Percentiles rank a stretch among this genome's conserved stretches.
These are phyloP conservation scores for Pseudomyrmex cubaensis DNA, from an alignment of 1,140 invertebrate species.

Conservation along the genomic window DNA sequence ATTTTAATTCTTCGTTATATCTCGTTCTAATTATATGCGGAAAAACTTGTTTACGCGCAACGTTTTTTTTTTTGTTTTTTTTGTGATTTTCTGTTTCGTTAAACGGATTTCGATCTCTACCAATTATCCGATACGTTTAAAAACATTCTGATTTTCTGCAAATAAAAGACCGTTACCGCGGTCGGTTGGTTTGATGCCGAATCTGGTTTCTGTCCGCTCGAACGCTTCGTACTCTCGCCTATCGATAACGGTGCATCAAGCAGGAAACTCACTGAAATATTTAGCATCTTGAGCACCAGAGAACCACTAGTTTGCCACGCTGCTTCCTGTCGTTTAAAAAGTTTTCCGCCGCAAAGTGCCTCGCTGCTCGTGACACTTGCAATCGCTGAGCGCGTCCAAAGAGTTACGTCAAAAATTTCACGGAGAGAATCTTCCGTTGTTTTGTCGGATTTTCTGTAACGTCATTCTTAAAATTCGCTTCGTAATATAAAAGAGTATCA, in stretches of 20 bases:
- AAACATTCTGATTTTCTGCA: not conserved
- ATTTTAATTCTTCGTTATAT: too few relatives aligned
- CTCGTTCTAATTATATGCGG: too few relatives aligned
- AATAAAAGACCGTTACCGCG: not conserved
- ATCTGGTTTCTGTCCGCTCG: slow-evolving; percentile 17
- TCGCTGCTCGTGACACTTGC: slow-evolving; percentile 7
- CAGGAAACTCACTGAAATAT: slow-evolving; percentile 53
- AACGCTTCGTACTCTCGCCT: slow-evolving; percentile 20
- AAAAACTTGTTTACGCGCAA: too few relatives aligned
- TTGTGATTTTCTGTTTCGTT: not conserved
- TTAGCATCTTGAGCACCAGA: slow-evolving; percentile 29
- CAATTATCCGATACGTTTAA: not conserved
- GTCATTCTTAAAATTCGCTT: not conserved
- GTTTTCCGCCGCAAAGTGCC: slow-evolving; percentile 2
- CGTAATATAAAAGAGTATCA: slow-evolving; percentile 10
- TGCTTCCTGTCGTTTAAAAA: slow-evolving; percentile 43
- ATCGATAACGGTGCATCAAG: slow-evolving; percentile 41
- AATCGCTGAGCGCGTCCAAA: not conserved
- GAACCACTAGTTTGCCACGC: slow-evolving; percentile 2
- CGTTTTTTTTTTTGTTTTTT: too few relatives aligned
- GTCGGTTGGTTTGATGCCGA: slow-evolving; percentile 9
- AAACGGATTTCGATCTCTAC: not conserved
- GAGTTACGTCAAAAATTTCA: slow-evolving; percentile 15
- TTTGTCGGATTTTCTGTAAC: not conserved
- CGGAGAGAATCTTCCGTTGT: not conserved